Evolutionary conservation across 2,797 vertebrate species (phyloP).

Genomic region (Urophycis tenuis): DNA sequence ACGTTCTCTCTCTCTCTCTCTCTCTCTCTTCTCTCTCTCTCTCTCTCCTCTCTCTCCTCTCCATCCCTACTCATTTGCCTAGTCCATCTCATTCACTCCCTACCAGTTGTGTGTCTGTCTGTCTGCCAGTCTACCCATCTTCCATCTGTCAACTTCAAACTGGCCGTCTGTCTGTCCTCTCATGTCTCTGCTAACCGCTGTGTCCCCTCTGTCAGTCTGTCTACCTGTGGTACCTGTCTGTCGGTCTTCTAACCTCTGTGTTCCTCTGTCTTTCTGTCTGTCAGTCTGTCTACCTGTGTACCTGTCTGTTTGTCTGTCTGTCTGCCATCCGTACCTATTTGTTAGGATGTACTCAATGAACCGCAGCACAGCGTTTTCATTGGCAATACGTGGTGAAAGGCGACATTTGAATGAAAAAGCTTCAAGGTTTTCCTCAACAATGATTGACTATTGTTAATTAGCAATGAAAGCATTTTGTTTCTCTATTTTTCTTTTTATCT

Average conservation of each 20-base stretch:
- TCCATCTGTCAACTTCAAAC: no score
- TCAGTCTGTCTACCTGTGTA: background rate
- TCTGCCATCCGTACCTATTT: background rate
- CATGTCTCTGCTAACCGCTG: no score
- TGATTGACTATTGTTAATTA: background rate
- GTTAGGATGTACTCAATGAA: background rate
- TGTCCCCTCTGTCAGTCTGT: no score
- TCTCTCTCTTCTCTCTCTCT: conserved; percentile 13
- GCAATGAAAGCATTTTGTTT: background rate
- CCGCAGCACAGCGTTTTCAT: background rate
- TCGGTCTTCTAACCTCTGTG: background rate
- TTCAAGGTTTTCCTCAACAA: background rate
- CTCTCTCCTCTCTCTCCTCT: background rate
- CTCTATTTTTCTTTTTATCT: background rate
- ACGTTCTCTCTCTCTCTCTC: conserved; percentile 1
- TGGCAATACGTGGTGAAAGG: background rate
- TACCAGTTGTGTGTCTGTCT: conserved; percentile 11
- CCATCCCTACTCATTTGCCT: background rate
- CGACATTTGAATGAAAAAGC: background rate
- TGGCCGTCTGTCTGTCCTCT: no score
- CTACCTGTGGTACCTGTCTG: no score
- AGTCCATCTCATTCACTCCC: conserved; percentile 11
- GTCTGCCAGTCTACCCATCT: background rate
- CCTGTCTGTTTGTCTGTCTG: background rate
- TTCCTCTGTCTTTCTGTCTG: background rate